A percentile compares a stretch with the other conserved stretches of the same genome.
phyloP scores from a whole-genome alignment of 2,113 vertebrate species.

The Callionymus lyra region DNA sequence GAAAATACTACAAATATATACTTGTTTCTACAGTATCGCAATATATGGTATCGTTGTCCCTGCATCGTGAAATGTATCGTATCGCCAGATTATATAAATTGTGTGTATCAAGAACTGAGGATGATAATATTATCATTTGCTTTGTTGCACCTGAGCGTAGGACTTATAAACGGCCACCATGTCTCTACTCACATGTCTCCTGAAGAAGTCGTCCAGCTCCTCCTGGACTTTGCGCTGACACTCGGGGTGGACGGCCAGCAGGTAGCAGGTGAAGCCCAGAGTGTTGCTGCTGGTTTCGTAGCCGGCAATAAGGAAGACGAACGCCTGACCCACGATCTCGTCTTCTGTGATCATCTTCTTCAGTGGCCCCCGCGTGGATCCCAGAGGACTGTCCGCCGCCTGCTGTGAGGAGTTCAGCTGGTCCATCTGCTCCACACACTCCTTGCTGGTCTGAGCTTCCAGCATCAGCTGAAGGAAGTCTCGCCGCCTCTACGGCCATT shows the following conservation, averaged over 20 bases:
- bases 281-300: conserved; percentile 83
- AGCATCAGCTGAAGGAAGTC: conserved; percentile 92
- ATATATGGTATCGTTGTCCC: no score
- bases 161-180: no score
- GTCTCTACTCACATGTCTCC: conserved; percentile 79
- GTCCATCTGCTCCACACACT: conserved; percentile 45
- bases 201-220: conserved; percentile 78
- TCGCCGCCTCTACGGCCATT: conserved; percentile 67
- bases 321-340: conserved; percentile 84
- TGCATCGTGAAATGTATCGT: no score
- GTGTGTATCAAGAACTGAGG: no score
- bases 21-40: no score
- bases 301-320: conserved; percentile 84
- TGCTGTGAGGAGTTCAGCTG: neutral
- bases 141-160: no score
- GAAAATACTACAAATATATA: no score
- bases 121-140: no score
- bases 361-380: conserved; percentile 12
- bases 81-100: no score
- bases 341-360: conserved; percentile 73
- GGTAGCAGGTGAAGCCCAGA: conserved; percentile 79
- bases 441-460: conserved; percentile 56
- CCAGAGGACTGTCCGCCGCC: conserved; percentile 3
- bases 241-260: conserved; percentile 77
- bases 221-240: conserved; percentile 75